A percentile compares a stretch with the other conserved stretches of the same genome.
These are phyloP conservation scores for Ommatoiulus sabulosus DNA, from an alignment of 2,888 invertebrate species.

Conservation along the genomic window DNA sequence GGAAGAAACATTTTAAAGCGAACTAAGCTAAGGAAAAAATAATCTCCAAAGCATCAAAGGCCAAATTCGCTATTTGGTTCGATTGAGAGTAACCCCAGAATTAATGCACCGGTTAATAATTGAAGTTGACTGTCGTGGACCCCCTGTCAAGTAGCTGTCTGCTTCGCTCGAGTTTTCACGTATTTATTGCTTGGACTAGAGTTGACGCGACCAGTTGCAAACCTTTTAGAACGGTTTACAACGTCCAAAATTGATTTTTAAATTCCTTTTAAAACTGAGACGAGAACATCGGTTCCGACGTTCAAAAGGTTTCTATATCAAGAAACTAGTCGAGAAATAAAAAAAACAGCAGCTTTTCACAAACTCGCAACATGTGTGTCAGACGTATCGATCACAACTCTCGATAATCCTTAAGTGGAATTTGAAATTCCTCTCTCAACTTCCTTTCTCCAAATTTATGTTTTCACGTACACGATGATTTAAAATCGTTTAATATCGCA, in stretches of 20 bases:
- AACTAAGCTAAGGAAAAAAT: no score
- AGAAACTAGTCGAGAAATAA: neutral
- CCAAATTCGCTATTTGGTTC: neutral
- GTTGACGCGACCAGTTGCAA: neutral
- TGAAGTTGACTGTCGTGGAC: neutral
- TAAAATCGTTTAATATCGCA: neutral
- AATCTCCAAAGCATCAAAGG: neutral
- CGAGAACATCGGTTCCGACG: neutral
- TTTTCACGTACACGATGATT: neutral
- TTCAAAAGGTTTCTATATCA: neutral
- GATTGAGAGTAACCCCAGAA: neutral
- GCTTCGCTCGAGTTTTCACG: neutral
- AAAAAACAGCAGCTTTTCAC: neutral
- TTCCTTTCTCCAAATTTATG: neutral
- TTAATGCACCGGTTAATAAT: neutral
- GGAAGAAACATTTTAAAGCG: no score
- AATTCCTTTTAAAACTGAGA: neutral
- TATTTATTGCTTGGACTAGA: neutral
- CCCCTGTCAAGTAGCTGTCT: neutral
- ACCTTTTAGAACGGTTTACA: neutral
- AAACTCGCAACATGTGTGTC: neutral
- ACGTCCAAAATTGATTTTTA: neutral
- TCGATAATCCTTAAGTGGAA: slow-evolving; percentile 15
- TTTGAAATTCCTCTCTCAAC: neutral
- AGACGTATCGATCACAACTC: neutral